Conservation (phyloP, 1,140 invertebrate genomes). For the Drosophila bifasciata region DNA sequence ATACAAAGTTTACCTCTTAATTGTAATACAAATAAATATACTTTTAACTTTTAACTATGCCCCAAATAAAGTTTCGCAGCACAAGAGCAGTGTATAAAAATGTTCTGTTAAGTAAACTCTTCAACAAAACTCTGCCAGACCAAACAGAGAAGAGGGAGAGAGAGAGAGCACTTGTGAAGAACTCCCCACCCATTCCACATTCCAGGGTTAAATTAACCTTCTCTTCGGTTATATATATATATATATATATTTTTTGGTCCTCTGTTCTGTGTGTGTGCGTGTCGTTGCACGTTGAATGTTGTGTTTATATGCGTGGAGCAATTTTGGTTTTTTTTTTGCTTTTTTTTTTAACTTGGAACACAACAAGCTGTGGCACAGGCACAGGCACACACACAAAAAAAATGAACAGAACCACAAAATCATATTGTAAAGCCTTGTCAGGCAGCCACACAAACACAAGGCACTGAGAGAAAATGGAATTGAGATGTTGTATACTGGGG, state of each 20-base stretch:
- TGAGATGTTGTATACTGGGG: no score
- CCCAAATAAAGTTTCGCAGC: constrained; percentile 19
- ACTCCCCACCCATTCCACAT: neutral
- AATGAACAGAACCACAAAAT: constrained; percentile 75
- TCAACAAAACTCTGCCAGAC: constrained; percentile 37
- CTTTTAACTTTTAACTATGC: constrained; percentile 35
- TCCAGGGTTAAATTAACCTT: constrained; percentile 36
- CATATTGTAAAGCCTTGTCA: constrained; percentile 79
- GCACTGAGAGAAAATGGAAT: constrained; percentile 15
- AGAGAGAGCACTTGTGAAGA: constrained; percentile 1
- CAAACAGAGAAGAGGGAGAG: constrained; percentile 2
- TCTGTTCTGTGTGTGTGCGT: constrained; percentile 12
- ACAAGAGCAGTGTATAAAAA: neutral
- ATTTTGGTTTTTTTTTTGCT: constrained; percentile 53
- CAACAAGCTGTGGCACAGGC: constrained; percentile 27
- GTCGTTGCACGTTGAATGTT: constrained; percentile 32
- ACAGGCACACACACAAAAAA: constrained; percentile 55
- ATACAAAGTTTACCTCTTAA: neutral
- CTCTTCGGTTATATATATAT: neutral
- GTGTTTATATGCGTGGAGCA: constrained; percentile 39
- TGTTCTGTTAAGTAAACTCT: constrained; percentile 34
- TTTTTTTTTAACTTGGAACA: constrained; percentile 49
- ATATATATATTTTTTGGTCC: neutral
- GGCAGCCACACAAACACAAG: constrained; percentile 32
- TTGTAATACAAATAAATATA: constrained; percentile 1